A percentile compares a stretch with the other conserved stretches of the same genome.
Evolutionary conservation across 2,888 invertebrate species (phyloP).

Genomic region (Esperia sulphurella): DNA sequence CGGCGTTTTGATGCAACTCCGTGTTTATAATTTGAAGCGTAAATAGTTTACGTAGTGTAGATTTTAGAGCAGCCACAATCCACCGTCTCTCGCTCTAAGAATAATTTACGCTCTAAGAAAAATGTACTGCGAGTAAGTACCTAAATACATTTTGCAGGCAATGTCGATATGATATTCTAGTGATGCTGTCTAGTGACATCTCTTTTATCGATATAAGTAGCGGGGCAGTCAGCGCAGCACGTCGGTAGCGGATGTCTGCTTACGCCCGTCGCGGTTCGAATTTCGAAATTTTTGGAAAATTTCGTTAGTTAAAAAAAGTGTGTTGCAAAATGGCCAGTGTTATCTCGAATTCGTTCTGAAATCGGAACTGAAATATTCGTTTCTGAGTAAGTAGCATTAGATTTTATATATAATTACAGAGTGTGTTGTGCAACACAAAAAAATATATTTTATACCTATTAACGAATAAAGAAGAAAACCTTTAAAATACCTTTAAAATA

Average conservation of each 20-base stretch:
- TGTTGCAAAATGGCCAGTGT: constrained; percentile 15
- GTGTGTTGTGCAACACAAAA: not conserved
- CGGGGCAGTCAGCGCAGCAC: constrained; percentile 52
- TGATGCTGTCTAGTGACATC: not conserved
- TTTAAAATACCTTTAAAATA: no score
- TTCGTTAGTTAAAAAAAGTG: constrained; percentile 8
- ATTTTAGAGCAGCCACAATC: no score
- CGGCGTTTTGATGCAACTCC: no score
- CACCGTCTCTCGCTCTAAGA: no score
- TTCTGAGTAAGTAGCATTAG: not conserved
- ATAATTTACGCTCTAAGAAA: no score
- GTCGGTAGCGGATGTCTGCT: constrained; percentile 48
- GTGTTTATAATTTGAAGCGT: no score
- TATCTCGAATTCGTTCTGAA: not conserved
- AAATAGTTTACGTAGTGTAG: no score
- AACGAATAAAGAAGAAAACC: no score
- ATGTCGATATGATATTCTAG: no score
- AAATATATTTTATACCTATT: not conserved
- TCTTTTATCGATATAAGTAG: not conserved
- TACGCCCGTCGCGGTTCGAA: constrained; percentile 36
- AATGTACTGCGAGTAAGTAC: no score
- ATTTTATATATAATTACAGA: not conserved
- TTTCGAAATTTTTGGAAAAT: constrained; percentile 10
- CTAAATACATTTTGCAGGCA: no score
- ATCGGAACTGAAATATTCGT: not conserved